A percentile compares a stretch with the other conserved stretches of the same genome.
phyloP scores from a whole-genome alignment of 2,113 vertebrate genomes.

The Paramisgurnus dabryanus region DNA sequence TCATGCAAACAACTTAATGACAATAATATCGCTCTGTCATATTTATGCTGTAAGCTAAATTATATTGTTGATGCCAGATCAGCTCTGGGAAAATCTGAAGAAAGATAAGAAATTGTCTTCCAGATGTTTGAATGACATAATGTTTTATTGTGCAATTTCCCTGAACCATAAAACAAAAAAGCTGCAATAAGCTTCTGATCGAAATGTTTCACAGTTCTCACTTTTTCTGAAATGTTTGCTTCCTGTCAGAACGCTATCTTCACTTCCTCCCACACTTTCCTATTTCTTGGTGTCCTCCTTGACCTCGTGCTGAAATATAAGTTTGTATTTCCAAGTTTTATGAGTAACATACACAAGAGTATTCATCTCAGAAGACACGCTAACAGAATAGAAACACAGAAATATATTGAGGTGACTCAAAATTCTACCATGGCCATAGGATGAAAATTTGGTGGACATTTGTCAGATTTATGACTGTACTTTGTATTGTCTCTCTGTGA shows the following conservation, averaged over 20 bases:
- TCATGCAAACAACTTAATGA: background rate
- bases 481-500: background rate
- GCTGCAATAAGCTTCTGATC: background rate
- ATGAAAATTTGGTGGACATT: background rate
- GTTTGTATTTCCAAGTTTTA: conserved; percentile 38
- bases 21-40: background rate
- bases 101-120: background rate
- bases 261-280: conserved; percentile 43
- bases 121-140: background rate
- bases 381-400: background rate
- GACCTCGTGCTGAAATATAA: conserved; percentile 36
- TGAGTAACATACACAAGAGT: conserved; percentile 30
- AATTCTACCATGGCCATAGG: too few species aligned
- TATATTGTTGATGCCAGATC: background rate
- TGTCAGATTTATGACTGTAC: background rate
- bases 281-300: conserved; percentile 29
- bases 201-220: background rate
- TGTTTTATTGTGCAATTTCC: background rate
- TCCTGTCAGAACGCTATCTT: background rate
- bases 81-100: background rate
- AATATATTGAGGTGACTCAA: background rate
- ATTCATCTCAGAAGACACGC: background rate
- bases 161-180: background rate
- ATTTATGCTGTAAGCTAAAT: background rate
- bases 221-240: background rate